These are phyloP conservation scores for Dermochelys coriacea DNA, from an alignment of 2,797 vertebrate genomes.

Conservation along the genomic window DNA sequence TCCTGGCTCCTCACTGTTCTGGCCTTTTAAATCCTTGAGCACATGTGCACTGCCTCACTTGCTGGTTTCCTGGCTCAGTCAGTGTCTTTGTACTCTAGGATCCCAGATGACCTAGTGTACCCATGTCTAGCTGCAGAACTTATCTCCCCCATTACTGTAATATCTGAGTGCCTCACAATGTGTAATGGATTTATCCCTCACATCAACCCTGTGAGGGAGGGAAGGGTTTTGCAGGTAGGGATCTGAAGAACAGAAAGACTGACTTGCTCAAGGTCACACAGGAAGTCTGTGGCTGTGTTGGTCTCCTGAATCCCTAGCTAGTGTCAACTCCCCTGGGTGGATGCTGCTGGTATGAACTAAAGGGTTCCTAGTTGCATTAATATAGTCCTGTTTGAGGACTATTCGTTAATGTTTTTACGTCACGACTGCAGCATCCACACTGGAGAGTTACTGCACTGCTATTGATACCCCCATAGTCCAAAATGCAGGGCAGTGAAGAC, in stretches of 20 bases:
- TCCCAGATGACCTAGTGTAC: neutral
- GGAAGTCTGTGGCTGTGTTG: neutral
- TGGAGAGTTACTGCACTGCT: neutral
- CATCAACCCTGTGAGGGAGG: neutral
- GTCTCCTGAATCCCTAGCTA: neutral
- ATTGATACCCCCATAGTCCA: neutral
- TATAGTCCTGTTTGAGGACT: neutral
- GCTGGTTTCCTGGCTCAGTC: neutral
- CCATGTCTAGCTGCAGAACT: neutral
- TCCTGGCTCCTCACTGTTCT: neutral
- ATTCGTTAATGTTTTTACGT: neutral
- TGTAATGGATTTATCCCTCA: neutral
- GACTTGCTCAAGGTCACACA: neutral
- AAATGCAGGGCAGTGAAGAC: neutral
- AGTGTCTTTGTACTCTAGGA: neutral
- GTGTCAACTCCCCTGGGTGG: neutral
- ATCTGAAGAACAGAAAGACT: neutral
- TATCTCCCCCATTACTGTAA: neutral
- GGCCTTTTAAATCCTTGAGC: neutral
- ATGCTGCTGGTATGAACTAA: neutral
- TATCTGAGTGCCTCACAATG: neutral
- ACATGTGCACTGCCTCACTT: neutral
- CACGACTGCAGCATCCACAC: neutral
- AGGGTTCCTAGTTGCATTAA: neutral
- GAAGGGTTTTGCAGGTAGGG: neutral